Conservation (phyloP, 1,140 invertebrate genomes). For the Luehdorfia chinensis region DNA sequence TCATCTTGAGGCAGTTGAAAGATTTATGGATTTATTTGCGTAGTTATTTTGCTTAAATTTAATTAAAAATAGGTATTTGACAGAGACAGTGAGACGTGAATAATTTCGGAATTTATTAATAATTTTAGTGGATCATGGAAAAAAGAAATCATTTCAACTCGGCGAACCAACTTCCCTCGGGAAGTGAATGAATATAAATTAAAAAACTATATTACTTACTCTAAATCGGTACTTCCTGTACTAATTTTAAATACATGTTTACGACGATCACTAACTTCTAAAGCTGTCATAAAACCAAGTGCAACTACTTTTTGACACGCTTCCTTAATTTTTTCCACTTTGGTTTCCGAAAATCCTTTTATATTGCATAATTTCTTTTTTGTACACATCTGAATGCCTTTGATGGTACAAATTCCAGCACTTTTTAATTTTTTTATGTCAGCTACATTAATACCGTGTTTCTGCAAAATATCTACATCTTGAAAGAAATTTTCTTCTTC, state of each 20-base stretch:
- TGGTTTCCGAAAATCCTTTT: constrained; percentile 88
- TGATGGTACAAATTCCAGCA: constrained; percentile 88
- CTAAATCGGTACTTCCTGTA: constrained; percentile 85
- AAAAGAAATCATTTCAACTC: too few species aligned
- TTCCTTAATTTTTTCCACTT: constrained; percentile 92
- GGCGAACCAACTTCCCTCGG: too few species aligned
- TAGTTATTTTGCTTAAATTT: too few species aligned
- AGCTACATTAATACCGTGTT: constrained; percentile 75
- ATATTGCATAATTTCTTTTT: constrained; percentile 85
- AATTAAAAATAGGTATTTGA: too few species aligned
- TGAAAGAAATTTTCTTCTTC: constrained; percentile 77
- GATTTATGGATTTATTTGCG: too few species aligned
- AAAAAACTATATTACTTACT: too few species aligned
- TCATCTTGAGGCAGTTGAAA: too few species aligned
- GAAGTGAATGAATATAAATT: too few species aligned
- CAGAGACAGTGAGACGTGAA: too few species aligned
- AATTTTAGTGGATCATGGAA: too few species aligned
- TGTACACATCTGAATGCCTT: constrained; percentile 89
- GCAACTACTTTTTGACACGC: constrained; percentile 79
- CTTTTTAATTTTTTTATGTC: constrained; percentile 89
- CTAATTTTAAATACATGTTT: constrained; percentile 85
- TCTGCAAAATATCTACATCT: constrained; percentile 78
- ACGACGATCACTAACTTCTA: constrained; percentile 84
- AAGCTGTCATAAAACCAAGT: constrained; percentile 84
- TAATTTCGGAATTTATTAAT: too few species aligned